Conservation (phyloP, 2,888 invertebrate genomes). For the Endomychus coccineus region DNA sequence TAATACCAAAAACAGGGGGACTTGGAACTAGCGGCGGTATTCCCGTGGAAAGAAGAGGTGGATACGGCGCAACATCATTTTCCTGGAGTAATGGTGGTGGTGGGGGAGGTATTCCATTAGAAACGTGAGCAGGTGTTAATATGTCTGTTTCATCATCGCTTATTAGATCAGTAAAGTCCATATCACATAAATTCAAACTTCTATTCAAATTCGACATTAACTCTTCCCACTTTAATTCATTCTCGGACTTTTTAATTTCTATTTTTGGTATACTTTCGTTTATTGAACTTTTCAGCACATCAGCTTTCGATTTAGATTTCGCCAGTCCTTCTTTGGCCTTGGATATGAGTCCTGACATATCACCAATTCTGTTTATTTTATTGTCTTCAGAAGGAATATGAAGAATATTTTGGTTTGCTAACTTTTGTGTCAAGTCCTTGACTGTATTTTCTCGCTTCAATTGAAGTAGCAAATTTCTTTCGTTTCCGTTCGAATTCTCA, state of each 20-base stretch:
- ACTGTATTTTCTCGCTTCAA: slow-evolving; percentile 78
- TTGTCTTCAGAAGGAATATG: slow-evolving; percentile 53
- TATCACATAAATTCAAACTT: slow-evolving; percentile 79
- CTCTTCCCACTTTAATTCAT: slow-evolving; percentile 94
- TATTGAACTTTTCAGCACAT: slow-evolving; percentile 64
- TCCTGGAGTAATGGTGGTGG: slow-evolving; percentile 61
- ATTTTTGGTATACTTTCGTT: slow-evolving; percentile 53
- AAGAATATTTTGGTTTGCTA: slow-evolving; percentile 62
- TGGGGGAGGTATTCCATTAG: slow-evolving; percentile 66
- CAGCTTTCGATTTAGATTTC: slow-evolving; percentile 77
- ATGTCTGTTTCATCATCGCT: slow-evolving; percentile 83
- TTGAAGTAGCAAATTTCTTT: slow-evolving; percentile 54
- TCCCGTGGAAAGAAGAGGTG: slow-evolving; percentile 45
- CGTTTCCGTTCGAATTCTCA: slow-evolving; percentile 46
- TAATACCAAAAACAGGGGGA: slow-evolving; percentile 47
- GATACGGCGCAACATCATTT: slow-evolving; percentile 44
- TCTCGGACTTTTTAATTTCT: slow-evolving; percentile 82
- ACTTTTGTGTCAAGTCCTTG: slow-evolving; percentile 79
- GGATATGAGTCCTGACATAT: slow-evolving; percentile 84
- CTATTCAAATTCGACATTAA: slow-evolving; percentile 68
- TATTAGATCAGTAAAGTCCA: slow-evolving; percentile 92
- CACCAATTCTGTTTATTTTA: slow-evolving; percentile 59
- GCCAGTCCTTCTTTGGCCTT: slow-evolving; percentile 80
- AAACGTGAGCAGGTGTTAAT: slow-evolving; percentile 57
- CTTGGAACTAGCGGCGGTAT: slow-evolving; percentile 43